Conservation (phyloP, 1,140 invertebrate genomes). For the Mamestra configurata region DNA sequence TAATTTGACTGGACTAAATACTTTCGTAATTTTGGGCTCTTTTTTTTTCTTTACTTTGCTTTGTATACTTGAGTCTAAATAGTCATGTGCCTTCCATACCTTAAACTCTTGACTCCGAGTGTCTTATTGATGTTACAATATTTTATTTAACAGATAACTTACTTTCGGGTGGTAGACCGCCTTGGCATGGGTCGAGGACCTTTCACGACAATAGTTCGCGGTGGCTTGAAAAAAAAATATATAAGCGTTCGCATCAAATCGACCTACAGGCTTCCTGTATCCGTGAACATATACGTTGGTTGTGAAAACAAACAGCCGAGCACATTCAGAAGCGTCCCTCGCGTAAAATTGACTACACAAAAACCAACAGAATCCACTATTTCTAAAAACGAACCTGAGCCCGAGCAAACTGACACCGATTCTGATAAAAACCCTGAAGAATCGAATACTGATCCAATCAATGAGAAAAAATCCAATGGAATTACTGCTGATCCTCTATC, state of each 20-base stretch:
- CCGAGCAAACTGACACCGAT: background rate
- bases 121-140: background rate
- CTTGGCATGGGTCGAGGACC: constrained; percentile 72
- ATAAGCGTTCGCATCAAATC: constrained; percentile 66
- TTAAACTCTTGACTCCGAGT: background rate
- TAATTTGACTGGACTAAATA: too few species aligned
- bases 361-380: too few species aligned
- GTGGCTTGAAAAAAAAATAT: constrained; percentile 70
- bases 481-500: too few species aligned
- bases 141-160: constrained; percentile 69
- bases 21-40: too few species aligned
- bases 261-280: constrained; percentile 68
- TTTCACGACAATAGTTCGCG: constrained; percentile 66
- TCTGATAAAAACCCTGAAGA: too few species aligned
- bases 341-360: background rate
- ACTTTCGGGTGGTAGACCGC: constrained; percentile 73
- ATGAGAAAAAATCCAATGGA: too few species aligned
- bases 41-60: too few species aligned
- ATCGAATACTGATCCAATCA: too few species aligned
- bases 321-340: background rate
- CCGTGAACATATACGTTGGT: constrained; percentile 76
- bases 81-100: too few species aligned
- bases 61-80: too few species aligned
- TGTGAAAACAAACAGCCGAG: constrained; percentile 59
- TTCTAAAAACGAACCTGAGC: background rate